Conservation (phyloP, 2,888 invertebrate species). For the Agonopterix alstromeriana region DNA sequence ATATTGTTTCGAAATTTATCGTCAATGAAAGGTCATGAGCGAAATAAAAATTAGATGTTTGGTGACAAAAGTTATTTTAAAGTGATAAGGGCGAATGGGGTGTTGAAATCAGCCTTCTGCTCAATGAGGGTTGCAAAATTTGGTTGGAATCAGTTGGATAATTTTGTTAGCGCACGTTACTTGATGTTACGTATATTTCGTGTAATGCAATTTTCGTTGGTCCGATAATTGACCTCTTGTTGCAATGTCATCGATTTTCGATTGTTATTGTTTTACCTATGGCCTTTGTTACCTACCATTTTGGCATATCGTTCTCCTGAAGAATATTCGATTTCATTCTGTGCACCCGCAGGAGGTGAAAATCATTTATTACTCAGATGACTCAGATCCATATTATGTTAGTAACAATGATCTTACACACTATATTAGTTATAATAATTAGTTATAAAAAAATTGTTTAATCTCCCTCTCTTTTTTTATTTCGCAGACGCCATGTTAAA, state of each 20-base stretch:
- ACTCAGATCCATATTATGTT: no score
- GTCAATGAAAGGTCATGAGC: constrained; percentile 46
- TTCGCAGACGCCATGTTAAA: no score
- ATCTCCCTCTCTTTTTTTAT: no score
- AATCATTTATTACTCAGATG: no score
- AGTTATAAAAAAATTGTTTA: no score
- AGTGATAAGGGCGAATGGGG: constrained; percentile 33
- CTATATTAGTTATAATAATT: no score
- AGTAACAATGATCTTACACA: no score
- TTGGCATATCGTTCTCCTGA: no score
- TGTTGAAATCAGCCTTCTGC: constrained; percentile 54
- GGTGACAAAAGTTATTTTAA: constrained; percentile 42
- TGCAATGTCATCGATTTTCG: constrained; percentile 44
- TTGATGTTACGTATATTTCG: constrained; percentile 42
- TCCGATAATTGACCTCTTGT: constrained; percentile 55
- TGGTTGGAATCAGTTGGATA: constrained; percentile 34
- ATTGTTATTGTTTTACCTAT: constrained; percentile 24
- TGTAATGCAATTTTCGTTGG: constrained; percentile 50
- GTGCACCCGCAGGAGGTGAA: no score
- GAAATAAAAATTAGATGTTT: constrained; percentile 47
- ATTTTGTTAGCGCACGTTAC: constrained; percentile 58
- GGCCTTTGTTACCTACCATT: no score
- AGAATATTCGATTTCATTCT: no score
- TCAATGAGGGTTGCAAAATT: constrained; percentile 53
- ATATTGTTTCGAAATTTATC: constrained; percentile 39